These are phyloP conservation scores for Gobiocypris rarus DNA, from an alignment of 2,113 vertebrate species.

Conservation along the genomic window DNA sequence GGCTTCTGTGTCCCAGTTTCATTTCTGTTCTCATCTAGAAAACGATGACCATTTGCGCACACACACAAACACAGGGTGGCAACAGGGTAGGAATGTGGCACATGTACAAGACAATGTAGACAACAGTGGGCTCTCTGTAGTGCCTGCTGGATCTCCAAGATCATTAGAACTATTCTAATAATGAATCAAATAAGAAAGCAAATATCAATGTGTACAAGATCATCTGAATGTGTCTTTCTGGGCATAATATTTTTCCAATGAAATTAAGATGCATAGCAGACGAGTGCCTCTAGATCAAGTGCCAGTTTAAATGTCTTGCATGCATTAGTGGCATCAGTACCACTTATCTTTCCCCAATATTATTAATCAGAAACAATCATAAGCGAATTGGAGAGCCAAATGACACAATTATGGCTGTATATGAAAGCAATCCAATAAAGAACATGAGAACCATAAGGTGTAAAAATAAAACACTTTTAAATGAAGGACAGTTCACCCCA, in stretches of 20 bases:
- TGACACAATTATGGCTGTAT: no score
- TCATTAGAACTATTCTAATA: neutral
- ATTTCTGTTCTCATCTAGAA: slow-evolving; percentile 43
- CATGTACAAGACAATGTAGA: slow-evolving; percentile 17
- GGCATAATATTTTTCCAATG: neutral
- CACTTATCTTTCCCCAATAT: no score
- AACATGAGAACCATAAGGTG: neutral
- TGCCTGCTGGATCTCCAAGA: neutral
- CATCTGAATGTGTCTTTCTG: neutral
- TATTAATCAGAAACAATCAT: no score
- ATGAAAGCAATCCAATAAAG: no score
- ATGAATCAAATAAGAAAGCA: neutral
- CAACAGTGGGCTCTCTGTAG: neutral
- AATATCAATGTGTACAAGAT: neutral
- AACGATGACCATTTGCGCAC: slow-evolving; percentile 13
- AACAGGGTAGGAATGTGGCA: slow-evolving; percentile 11
- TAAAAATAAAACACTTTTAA: neutral
- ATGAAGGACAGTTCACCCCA: neutral
- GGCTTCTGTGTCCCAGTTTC: slow-evolving; percentile 29
- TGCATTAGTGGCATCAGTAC: neutral
- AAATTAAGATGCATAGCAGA: neutral
- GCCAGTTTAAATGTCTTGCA: neutral
- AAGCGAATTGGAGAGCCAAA: no score
- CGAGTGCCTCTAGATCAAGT: no score
- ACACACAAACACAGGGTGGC: neutral